Conservation (phyloP, 2,113 vertebrate genomes). For the Cichladusa arquata region DNA sequence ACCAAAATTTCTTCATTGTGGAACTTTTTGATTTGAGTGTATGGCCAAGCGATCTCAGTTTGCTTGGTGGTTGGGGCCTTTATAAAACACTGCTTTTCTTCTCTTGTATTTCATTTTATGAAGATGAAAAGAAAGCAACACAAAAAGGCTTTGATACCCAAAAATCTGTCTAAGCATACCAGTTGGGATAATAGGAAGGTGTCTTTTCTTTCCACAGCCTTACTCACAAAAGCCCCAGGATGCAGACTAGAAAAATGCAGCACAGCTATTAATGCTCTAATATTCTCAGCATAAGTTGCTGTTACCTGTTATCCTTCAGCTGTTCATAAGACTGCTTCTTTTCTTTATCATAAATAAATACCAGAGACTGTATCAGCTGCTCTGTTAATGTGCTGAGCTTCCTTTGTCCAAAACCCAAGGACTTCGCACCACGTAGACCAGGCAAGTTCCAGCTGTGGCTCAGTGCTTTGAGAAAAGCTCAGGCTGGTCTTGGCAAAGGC, state of each 20-base stretch:
- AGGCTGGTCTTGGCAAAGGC: not conserved
- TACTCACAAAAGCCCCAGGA: not conserved
- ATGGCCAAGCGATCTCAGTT: not conserved
- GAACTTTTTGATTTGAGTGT: not conserved
- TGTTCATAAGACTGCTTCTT: not conserved
- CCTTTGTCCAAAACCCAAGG: not conserved
- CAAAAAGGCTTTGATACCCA: not conserved
- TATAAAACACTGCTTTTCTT: not conserved
- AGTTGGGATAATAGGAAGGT: not conserved
- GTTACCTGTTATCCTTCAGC: not conserved
- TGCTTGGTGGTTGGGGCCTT: not conserved
- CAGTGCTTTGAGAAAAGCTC: not conserved
- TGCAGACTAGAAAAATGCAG: not conserved
- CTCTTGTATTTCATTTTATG: not conserved
- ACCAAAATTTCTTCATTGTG: not conserved
- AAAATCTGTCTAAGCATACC: not conserved
- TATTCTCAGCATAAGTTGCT: not conserved
- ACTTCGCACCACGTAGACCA: not conserved
- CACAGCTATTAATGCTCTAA: not conserved
- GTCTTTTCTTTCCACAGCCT: not conserved
- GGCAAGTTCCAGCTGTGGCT: not conserved
- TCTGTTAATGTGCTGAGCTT: not conserved
- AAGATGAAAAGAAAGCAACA: not conserved
- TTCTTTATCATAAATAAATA: not conserved
- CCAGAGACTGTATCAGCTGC: not conserved